Evolutionary conservation across 2,888 invertebrate genomes (phyloP).

Genomic region (Cerceris rybyensis): DNA sequence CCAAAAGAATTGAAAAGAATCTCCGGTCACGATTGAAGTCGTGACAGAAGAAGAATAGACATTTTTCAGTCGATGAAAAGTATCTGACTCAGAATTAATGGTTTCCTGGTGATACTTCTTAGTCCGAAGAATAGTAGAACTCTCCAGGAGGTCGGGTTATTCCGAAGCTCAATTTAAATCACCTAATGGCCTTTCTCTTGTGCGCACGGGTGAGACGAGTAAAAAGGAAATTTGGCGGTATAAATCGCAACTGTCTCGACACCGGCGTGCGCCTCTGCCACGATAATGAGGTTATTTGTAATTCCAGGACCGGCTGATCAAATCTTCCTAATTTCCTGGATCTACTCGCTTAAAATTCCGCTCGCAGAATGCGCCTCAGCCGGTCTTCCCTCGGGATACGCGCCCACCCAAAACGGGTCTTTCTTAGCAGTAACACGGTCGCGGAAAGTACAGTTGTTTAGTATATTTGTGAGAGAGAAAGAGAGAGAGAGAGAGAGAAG

Average conservation of each 20-base stretch:
- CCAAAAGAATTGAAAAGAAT: no score
- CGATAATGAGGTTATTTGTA: constrained; percentile 76
- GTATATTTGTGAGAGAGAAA: constrained; percentile 19
- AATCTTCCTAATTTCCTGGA: constrained; percentile 78
- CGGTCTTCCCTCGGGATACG: constrained; percentile 17
- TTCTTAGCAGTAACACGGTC: constrained; percentile 29
- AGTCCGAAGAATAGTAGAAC: not conserved
- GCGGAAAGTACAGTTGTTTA: constrained; percentile 43
- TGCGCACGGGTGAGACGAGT: constrained; percentile 10
- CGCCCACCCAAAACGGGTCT: constrained; percentile 19
- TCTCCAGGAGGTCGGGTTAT: not conserved
- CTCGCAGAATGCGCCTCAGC: constrained; percentile 45
- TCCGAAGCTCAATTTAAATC: constrained; percentile 51
- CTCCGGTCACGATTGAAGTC: no score
- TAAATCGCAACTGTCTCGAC: constrained; percentile 59
- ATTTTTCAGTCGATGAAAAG: not conserved
- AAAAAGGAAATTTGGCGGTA: constrained; percentile 65
- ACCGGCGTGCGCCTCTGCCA: constrained; percentile 34
- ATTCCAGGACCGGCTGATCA: constrained; percentile 72
- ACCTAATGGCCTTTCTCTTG: constrained; percentile 44
- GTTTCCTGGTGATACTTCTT: not conserved
- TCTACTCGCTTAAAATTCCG: constrained; percentile 71
- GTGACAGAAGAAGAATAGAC: no score
- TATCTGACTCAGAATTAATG: not conserved
- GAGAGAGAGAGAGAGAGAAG: constrained; percentile 12